Base-by-base conservation (phyloP, 2,888 invertebrate genomes). In the Piscicola geometra region DNA sequence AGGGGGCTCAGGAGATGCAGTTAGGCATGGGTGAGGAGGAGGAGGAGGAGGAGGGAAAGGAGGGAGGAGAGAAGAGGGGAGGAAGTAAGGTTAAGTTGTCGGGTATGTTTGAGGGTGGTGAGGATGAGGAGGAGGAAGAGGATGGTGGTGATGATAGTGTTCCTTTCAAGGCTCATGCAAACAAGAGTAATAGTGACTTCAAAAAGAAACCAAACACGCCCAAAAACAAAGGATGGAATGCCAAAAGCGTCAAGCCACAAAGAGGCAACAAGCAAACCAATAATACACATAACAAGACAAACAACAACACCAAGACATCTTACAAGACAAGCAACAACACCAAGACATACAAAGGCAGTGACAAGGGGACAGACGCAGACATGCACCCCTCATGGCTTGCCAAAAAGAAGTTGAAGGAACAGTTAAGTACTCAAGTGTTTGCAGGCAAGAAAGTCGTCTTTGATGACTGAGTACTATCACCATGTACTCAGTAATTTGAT, bases 91-190 rank as follows among this genome's bases (percentile, higher is more conserved):
- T 18, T 3, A 56, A 56, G 60, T 9, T 56, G 25, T 56, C 60
- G 5, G 25, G 60, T 5, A 56, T 56, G 60, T 56, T 56, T 56
- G 60, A 56, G n/a, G 60, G 60, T 18, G 60, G 60, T 56, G 60
- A 56, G 25, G 60, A 56, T 56, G 60, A 56, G 25, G 60, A 56
- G n/a, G 60, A 56, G 5, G 25, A 56, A 18, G 60, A 56, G n/a
- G 60, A 56, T 25, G n/a, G n/a, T 56, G n/a, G 25, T 5, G 3
- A 56, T 15, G 60, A 56, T 15, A 25, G n/a, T 21, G 25, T 18
- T 25, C 12, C 60, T 15, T 47, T 47, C 25, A 41, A 41, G 41
- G 41, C 15, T 15, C 41, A 41, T 9, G 15, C 15, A 5, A 41
- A 41, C 41, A 5, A 41, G 15, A 9, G 9, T 15, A 41, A 41